These are phyloP conservation scores for Cheilosia pagana DNA, from an alignment of 2,888 invertebrate genomes.

Conservation along the genomic window DNA sequence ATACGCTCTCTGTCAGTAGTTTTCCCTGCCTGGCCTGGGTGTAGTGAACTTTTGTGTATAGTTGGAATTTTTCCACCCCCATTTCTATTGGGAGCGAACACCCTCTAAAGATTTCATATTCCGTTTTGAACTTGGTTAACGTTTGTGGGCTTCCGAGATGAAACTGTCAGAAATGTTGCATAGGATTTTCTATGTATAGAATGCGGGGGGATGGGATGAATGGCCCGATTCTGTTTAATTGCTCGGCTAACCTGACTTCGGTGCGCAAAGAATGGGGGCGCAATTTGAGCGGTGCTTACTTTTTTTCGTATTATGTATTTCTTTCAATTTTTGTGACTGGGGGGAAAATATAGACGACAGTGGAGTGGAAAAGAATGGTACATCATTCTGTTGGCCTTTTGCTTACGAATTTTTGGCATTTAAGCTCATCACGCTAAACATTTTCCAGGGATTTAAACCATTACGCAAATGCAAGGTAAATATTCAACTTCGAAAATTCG, in stretches of 20 bases:
- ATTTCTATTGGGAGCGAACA: slow-evolving; percentile 21
- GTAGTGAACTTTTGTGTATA: slow-evolving; percentile 68
- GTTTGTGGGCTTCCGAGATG: slow-evolving; percentile 36
- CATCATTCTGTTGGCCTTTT: no score
- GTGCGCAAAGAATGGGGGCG: background rate
- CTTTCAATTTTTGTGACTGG: slow-evolving; percentile 10
- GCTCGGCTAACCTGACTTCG: slow-evolving; percentile 34
- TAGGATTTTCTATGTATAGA: slow-evolving; percentile 24
- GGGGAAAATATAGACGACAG: no score
- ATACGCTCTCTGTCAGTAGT: slow-evolving; percentile 54
- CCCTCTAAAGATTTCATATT: slow-evolving; percentile 54
- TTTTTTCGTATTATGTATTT: slow-evolving; percentile 1
- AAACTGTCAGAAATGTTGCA: slow-evolving; percentile 44
- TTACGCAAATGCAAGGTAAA: no score
- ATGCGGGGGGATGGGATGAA: slow-evolving; percentile 23
- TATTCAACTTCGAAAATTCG: no score
- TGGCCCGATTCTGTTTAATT: slow-evolving; percentile 52
- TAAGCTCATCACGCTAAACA: no score
- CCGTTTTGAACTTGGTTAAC: slow-evolving; percentile 57
- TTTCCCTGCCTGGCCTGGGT: slow-evolving; percentile 55
- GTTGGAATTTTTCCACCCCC: slow-evolving; percentile 20
- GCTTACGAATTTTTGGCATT: no score
- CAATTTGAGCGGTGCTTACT: slow-evolving; percentile 5
- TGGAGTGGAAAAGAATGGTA: no score
- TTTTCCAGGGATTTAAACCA: no score